phyloP scores from a whole-genome alignment of 1,140 invertebrate species.

The Drosophila chauvacae region DNA sequence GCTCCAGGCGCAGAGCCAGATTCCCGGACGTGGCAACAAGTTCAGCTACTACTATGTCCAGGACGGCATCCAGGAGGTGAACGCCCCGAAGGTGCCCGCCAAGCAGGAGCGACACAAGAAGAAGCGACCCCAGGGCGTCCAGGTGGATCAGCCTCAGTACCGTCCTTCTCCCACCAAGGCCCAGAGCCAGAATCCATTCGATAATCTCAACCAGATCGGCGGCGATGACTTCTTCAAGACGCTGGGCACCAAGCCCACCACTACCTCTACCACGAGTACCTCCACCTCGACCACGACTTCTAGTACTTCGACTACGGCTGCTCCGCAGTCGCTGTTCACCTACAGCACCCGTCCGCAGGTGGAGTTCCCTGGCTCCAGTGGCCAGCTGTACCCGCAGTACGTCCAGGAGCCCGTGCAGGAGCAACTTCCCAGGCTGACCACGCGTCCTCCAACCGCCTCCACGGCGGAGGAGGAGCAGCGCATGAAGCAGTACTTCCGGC shows the following conservation, averaged over 20 bases:
- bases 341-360: constrained; percentile 72
- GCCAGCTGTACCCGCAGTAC: constrained; percentile 73
- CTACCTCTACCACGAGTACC: constrained; percentile 58
- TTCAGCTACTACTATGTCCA: constrained; percentile 78
- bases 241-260: constrained; percentile 50
- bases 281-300: constrained; percentile 54
- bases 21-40: constrained; percentile 70
- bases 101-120: constrained; percentile 79
- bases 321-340: constrained; percentile 66
- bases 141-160: constrained; percentile 62
- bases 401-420: constrained; percentile 51
- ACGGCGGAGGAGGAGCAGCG: constrained; percentile 67
- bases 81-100: constrained; percentile 61
- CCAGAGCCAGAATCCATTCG: constrained; percentile 68
- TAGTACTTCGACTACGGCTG: constrained; percentile 68
- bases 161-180: constrained; percentile 54
- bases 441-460: constrained; percentile 50
- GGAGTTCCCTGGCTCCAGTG: constrained; percentile 74
- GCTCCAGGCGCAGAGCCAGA: constrained; percentile 16
- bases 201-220: constrained; percentile 76
- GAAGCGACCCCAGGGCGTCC: constrained; percentile 68
- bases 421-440: constrained; percentile 63
- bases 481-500: constrained; percentile 83
- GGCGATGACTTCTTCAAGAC: constrained; percentile 78
- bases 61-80: constrained; percentile 79